Evolutionary conservation across 2,113 vertebrate genomes (phyloP), one percentile per base, ranked within the genome.

Genomic region (Panthera tigris): DNA sequence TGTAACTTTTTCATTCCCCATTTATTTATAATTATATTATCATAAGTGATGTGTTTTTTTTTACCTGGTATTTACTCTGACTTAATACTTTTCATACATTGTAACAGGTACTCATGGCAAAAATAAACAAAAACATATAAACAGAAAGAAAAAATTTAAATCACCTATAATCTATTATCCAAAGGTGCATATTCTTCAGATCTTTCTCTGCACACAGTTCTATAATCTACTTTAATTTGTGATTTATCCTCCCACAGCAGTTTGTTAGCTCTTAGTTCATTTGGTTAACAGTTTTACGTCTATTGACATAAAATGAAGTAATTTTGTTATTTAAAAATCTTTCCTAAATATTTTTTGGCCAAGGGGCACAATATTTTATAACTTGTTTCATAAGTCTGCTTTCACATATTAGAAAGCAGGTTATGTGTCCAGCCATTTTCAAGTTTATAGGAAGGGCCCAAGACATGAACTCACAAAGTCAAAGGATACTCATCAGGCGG

Each of bases 401-500:
- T 95, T 61, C 36, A 27, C 33, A 41, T 5, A 25, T 50, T 11
- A 87, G 57, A 76, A 87, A 83, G 50, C 3, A 3, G 27, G 90
- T 4, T 25, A 39, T 1, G 13, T 7, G 39, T 78, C 9, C 5
- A 52, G 41, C 33, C 82, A 52, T 48, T 23, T 45, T 57, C 71
- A 9, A 63, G 33, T 33, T 68, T 61, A 23, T 1, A 27, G 57
- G 76, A 21, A 39, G 41, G 61, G 55, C 12, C 7, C 0, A 33
- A 36, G 45, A 14, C 57, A 5, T 0, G 4, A 33, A 3, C 48
- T 14, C 5, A 0, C 1, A 4, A 25, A 82, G 65, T 0, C 31
- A 80, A 98, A 99, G 99, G 99, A 99, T 99, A 99, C 99, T 99
- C 98, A 99, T 98, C 27, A 99, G 96, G 25, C 99, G 99, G 31